Conservation (phyloP, 2,797 vertebrate species). For the Leuciscus waleckii region DNA sequence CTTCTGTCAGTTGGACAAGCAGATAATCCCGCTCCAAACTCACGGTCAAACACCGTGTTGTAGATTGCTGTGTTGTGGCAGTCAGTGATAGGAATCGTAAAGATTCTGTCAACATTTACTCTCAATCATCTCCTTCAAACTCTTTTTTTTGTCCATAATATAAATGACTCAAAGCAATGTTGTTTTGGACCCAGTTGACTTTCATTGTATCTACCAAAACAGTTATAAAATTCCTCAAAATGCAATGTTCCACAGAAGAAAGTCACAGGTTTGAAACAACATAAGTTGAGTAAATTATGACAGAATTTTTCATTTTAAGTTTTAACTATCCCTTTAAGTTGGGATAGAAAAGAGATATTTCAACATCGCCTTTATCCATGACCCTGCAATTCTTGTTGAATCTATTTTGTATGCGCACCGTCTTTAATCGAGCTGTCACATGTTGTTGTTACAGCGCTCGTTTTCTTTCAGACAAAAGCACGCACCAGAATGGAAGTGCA, state of each 20-base stretch:
- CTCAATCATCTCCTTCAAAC: not conserved
- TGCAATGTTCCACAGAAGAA: not conserved
- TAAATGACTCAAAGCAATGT: not conserved
- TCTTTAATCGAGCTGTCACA: constrained; percentile 33
- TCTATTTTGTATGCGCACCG: constrained; percentile 4
- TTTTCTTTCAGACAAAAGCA: constrained; percentile 42
- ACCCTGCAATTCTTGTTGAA: constrained; percentile 2
- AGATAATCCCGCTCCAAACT: not conserved
- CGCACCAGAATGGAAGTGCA: constrained; percentile 27
- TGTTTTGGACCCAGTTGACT: not conserved
- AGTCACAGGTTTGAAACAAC: not conserved
- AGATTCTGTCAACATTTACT: not conserved
- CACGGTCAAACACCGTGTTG: too few species aligned
- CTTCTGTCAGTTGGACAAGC: not conserved
- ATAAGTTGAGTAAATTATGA: not conserved
- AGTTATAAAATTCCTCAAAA: not conserved
- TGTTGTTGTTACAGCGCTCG: constrained; percentile 17
- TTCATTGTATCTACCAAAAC: not conserved
- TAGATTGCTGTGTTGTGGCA: not conserved
- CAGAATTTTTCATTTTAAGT: not conserved
- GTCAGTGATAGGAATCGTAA: not conserved
- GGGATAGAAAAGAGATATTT: not conserved
- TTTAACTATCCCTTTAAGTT: not conserved
- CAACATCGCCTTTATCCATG: not conserved
- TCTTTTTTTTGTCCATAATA: not conserved